These are phyloP conservation scores for Cathartes aura DNA, from an alignment of 2,113 vertebrate species.

Conservation along the genomic window DNA sequence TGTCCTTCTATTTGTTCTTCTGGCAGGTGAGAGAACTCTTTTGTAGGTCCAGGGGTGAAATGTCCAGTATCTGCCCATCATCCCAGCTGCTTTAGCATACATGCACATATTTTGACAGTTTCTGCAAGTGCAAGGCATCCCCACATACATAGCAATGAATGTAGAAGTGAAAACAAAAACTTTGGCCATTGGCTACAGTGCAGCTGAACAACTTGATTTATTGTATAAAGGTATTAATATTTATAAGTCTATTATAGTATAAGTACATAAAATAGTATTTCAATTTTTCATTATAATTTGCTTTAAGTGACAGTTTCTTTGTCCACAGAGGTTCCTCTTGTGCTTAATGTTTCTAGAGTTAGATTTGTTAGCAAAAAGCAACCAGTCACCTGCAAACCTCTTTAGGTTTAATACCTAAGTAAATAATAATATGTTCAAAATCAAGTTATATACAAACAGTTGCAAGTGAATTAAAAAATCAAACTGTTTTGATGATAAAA, in stretches of 20 bases:
- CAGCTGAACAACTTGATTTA: neutral
- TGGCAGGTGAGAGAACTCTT: neutral
- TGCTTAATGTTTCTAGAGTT: neutral
- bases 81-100: neutral
- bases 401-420: neutral
- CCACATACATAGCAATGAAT: neutral
- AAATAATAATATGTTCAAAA: neutral
- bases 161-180: neutral
- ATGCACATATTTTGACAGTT: neutral
- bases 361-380: neutral
- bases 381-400: neutral
- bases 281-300: neutral
- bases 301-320: neutral
- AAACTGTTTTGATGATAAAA: neutral
- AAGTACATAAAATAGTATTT: neutral
- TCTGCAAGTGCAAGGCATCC: neutral
- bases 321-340: neutral
- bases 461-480: neutral
- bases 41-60: neutral
- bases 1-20: neutral
- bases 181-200: neutral
- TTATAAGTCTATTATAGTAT: neutral
- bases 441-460: neutral
- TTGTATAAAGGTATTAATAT: neutral
- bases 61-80: neutral